These are phyloP conservation scores for Poecilia velifera DNA, from an alignment of 2,797 vertebrate genomes.

Conservation along the genomic window DNA sequence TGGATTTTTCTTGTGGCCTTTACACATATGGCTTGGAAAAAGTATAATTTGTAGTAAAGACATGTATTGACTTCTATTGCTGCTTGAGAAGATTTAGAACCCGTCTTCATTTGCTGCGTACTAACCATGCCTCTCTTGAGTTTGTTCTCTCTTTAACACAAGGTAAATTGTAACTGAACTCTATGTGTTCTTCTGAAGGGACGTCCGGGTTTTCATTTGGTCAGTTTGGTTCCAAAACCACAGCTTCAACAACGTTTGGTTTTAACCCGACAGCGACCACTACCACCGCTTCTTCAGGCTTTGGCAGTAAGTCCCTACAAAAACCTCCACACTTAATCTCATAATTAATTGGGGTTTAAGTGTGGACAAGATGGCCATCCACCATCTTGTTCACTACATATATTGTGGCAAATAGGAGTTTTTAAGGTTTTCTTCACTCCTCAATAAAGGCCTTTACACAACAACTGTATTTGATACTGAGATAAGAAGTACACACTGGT, in stretches of 20 bases:
- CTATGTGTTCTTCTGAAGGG: slow-evolving; percentile 66
- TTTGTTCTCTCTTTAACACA: not conserved
- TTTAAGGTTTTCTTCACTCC: not conserved
- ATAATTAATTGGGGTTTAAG: not conserved
- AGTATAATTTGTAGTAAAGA: not conserved
- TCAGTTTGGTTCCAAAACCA: slow-evolving; percentile 80
- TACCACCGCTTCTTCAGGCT: slow-evolving; percentile 81
- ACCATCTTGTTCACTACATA: not conserved
- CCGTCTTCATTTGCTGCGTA: not conserved
- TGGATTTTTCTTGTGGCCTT: not conserved
- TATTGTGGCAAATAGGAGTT: not conserved
- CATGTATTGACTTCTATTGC: not conserved
- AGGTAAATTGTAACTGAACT: slow-evolving; percentile 1
- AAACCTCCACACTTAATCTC: not conserved
- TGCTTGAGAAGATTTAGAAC: not conserved
- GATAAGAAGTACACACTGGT: not conserved
- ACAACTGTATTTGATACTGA: not conserved
- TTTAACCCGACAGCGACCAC: slow-evolving; percentile 74
- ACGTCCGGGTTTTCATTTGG: slow-evolving; percentile 82
- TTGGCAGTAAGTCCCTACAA: slow-evolving; percentile 79
- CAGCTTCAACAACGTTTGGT: slow-evolving; percentile 77
- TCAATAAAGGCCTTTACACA: not conserved
- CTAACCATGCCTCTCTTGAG: no score
- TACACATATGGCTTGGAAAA: not conserved
- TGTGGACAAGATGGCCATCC: not conserved